Evolutionary conservation across 35 echinoderm and acorn worm genomes (phyloP).

Genomic region (Hemicentrotus pulcherrimus): DNA sequence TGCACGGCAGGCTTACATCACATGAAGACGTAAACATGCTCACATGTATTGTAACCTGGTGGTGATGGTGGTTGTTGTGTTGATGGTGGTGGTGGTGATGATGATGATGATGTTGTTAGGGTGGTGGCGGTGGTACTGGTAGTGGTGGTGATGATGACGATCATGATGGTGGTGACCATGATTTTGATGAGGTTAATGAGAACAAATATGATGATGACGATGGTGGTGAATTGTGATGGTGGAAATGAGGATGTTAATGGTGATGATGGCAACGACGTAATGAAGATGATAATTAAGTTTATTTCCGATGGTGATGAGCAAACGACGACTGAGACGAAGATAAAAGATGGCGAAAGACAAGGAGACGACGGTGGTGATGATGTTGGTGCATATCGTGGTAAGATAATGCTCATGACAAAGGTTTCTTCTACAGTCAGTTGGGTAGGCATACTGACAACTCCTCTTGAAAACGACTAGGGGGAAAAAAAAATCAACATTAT

Average conservation of each 20-base stretch:
- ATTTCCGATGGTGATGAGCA: constrained; percentile 35
- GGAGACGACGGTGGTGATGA: constrained; percentile 30
- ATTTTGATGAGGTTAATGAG: not conserved
- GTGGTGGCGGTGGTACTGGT: not conserved
- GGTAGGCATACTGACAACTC: not conserved
- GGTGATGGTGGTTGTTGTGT: no score
- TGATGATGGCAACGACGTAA: constrained; percentile 41
- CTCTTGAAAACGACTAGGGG: not conserved
- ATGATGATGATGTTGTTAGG: not conserved
- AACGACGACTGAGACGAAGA: constrained; percentile 30
- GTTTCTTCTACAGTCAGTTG: not conserved
- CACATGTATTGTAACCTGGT: not conserved
- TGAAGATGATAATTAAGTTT: not conserved
- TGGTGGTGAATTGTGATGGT: not conserved
- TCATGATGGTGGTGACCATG: not conserved
- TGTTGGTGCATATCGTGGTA: constrained; percentile 12
- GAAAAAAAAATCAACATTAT: not conserved
- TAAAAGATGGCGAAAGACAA: constrained; percentile 42
- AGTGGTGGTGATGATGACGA: not conserved
- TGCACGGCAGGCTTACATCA: not conserved
- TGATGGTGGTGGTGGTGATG: not conserved
- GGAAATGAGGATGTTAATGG: constrained; percentile 20
- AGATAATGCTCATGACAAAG: constrained; percentile 30
- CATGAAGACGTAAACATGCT: constrained; percentile 1
- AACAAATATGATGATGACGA: not conserved